These are phyloP conservation scores for Magallana angulata DNA, from an alignment of 1,140 invertebrate species.

Conservation along the genomic window DNA sequence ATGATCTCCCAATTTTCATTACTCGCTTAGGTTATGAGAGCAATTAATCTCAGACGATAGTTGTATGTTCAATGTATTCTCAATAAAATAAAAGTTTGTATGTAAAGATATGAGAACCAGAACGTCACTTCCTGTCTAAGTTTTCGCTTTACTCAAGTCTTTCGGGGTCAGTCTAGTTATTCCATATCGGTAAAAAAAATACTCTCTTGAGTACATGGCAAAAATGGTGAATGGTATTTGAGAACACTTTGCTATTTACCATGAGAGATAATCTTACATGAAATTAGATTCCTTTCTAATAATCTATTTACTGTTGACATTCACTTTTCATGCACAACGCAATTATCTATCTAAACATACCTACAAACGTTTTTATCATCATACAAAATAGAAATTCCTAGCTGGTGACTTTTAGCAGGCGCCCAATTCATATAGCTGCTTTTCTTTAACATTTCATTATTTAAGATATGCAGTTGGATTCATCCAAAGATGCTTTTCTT, in stretches of 20 bases:
- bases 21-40: background rate
- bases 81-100: background rate
- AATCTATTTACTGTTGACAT: too few species aligned
- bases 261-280: background rate
- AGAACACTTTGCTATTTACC: background rate
- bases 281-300: background rate
- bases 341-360: too few species aligned
- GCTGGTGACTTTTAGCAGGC: too few species aligned
- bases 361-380: too few species aligned
- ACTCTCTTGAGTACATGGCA: background rate
- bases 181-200: background rate
- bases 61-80: background rate
- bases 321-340: too few species aligned
- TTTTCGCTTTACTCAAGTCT: background rate
- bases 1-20: background rate
- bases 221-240: background rate
- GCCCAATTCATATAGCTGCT: too few species aligned
- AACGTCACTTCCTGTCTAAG: conserved; percentile 8
- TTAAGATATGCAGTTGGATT: too few species aligned
- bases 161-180: background rate
- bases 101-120: background rate
- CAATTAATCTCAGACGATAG: background rate
- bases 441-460: too few species aligned
- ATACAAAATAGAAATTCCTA: too few species aligned
- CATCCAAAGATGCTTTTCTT: too few species aligned